These are phyloP conservation scores for Coelogynopora nodosa DNA, from an alignment of 2,888 invertebrate species.

Conservation along the genomic window DNA sequence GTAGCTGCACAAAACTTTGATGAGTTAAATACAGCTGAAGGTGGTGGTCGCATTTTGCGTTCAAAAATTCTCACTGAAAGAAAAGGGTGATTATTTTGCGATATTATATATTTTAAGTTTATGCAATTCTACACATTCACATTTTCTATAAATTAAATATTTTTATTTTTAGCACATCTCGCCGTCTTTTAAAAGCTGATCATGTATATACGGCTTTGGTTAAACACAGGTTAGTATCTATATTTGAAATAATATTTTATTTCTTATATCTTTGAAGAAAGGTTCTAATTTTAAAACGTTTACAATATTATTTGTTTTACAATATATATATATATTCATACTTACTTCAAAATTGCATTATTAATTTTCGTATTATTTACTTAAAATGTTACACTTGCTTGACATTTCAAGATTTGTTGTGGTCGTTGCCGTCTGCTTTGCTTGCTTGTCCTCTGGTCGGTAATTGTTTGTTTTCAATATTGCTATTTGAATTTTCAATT, in stretches of 20 bases:
- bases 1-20: slow-evolving; percentile 56
- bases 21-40: slow-evolving; percentile 50
- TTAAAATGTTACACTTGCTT: too few relatives aligned
- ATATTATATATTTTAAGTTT: not conserved
- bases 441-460: too few relatives aligned
- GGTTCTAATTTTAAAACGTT: too few relatives aligned
- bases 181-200: slow-evolving; percentile 26
- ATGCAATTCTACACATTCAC: not conserved
- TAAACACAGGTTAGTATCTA: slow-evolving; percentile 20
- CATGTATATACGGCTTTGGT: slow-evolving; percentile 24
- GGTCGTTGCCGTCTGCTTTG: too few relatives aligned
- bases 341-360: too few relatives aligned
- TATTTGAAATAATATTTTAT: too few relatives aligned
- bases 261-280: too few relatives aligned
- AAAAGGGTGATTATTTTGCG: not conserved
- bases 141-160: not conserved
- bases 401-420: too few relatives aligned
- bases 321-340: too few relatives aligned
- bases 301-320: not conserved
- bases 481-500: too few relatives aligned
- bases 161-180: slow-evolving; percentile 22
- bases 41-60: slow-evolving; percentile 53
- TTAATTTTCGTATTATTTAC: too few relatives aligned
- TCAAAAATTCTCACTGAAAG: slow-evolving; percentile 49
- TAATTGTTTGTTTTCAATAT: too few relatives aligned